Conservation (phyloP, 2,113 vertebrate genomes). For the Solea solea region DNA sequence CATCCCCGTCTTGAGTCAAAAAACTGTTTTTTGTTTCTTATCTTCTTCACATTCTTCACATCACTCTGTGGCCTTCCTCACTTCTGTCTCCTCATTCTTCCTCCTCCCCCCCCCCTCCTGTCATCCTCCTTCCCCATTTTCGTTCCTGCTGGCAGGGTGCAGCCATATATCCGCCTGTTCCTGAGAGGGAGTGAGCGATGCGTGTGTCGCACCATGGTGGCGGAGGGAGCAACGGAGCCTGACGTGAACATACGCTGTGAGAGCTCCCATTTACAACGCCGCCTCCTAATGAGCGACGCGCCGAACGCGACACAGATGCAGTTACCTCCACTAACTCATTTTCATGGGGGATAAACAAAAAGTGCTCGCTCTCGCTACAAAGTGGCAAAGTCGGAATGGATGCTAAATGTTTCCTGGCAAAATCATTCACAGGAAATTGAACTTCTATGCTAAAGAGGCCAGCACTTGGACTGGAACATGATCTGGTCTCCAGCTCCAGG, state of each 20-base stretch:
- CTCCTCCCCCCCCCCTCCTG: slow-evolving; percentile 9
- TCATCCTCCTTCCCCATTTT: slow-evolving; percentile 29
- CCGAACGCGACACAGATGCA: slow-evolving; percentile 63
- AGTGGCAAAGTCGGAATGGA: slow-evolving; percentile 59
- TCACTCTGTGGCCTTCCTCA: slow-evolving; percentile 34
- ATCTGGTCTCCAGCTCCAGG: slow-evolving; percentile 25
- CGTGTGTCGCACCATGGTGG: slow-evolving; percentile 65
- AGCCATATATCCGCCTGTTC: slow-evolving; percentile 65
- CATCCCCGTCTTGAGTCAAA: slow-evolving; percentile 25
- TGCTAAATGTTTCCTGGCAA: slow-evolving; percentile 60
- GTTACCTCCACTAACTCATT: slow-evolving; percentile 71
- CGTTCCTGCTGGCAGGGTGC: slow-evolving; percentile 51
- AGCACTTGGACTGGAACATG: slow-evolving; percentile 39
- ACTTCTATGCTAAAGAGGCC: slow-evolving; percentile 45
- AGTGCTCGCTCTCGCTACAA: slow-evolving; percentile 48
- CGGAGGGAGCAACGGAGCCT: slow-evolving; percentile 73
- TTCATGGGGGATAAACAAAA: slow-evolving; percentile 67
- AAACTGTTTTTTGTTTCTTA: slow-evolving; percentile 38
- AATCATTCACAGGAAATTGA: slow-evolving; percentile 44
- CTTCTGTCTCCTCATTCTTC: slow-evolving; percentile 16
- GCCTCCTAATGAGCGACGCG: slow-evolving; percentile 73
- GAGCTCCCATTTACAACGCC: slow-evolving; percentile 77
- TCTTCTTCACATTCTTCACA: slow-evolving; percentile 27
- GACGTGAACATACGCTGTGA: slow-evolving; percentile 76
- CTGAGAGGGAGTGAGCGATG: slow-evolving; percentile 74